Conservation (phyloP, 1,140 invertebrate genomes). For the Aplysia californica region DNA sequence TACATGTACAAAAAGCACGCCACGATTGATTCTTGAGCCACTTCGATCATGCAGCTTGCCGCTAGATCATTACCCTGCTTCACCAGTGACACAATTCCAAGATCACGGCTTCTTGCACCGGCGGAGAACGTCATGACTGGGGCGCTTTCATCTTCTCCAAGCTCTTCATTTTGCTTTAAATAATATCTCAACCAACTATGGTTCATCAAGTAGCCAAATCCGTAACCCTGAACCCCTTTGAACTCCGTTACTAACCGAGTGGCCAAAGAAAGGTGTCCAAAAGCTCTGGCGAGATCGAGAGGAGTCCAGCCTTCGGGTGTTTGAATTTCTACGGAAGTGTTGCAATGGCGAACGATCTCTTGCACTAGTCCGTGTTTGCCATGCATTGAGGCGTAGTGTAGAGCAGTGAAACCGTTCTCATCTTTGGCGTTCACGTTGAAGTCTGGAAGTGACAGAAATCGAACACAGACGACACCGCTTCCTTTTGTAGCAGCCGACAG, state of each 20-base stretch:
- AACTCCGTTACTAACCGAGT: neutral
- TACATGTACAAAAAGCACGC: neutral
- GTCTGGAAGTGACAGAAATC: slow-evolving; percentile 4
- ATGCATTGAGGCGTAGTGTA: slow-evolving; percentile 18
- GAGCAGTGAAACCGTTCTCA: neutral
- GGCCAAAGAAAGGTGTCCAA: slow-evolving; percentile 4
- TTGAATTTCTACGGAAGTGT: neutral
- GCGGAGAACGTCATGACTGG: neutral
- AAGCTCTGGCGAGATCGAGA: slow-evolving; percentile 12
- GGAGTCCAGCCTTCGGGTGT: slow-evolving; percentile 8
- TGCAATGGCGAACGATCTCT: neutral
- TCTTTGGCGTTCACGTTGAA: neutral
- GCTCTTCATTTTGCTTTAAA: neutral
- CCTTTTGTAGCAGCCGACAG: neutral
- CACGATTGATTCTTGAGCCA: slow-evolving; percentile 1
- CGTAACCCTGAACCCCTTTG: neutral
- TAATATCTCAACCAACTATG: slow-evolving; percentile 8
- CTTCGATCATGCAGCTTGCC: neutral
- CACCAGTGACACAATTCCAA: neutral
- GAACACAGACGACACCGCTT: neutral
- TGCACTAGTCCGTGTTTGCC: neutral
- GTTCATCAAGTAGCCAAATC: neutral
- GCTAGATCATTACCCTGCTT: neutral
- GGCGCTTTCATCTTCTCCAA: neutral
- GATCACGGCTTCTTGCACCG: neutral